A percentile compares a stretch with the other conserved stretches of the same genome.
These are phyloP conservation scores for Diadophis punctatus DNA, from an alignment of 2,113 vertebrate species.

Conservation along the genomic window DNA sequence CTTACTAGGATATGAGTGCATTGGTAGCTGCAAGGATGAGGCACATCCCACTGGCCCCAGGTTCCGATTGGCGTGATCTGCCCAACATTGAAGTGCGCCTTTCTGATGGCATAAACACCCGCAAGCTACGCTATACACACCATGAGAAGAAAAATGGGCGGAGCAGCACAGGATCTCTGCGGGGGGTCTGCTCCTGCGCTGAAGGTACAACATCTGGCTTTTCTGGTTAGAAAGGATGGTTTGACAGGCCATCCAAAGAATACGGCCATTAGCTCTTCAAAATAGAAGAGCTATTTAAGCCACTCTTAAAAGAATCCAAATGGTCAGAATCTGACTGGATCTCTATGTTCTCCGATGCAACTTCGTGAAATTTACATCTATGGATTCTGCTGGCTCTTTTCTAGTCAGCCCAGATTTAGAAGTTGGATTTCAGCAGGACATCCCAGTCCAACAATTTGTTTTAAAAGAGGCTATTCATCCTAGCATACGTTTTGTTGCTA, in stretches of 20 bases:
- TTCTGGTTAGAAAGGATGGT: accelerated
- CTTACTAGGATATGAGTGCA: constrained; percentile 89
- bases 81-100: constrained; percentile 91
- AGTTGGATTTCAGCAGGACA: neutral
- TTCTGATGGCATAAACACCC: constrained; percentile 81
- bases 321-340: neutral
- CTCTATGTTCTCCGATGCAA: neutral
- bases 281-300: neutral
- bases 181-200: constrained; percentile 88
- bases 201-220: constrained; percentile 68
- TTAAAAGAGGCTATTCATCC: neutral
- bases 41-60: constrained; percentile 89
- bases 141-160: constrained; percentile 85
- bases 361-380: neutral
- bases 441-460: neutral
- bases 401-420: neutral
- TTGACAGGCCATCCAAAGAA: no score
- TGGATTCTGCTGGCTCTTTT: neutral
- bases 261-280: neutral
- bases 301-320: neutral
- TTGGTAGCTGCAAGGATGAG: constrained; percentile 93
- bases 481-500: neutral
- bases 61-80: constrained; percentile 93
- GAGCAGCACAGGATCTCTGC: constrained; percentile 78
- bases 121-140: constrained; percentile 86